A percentile compares a stretch with the other conserved stretches of the same genome.
phyloP scores from a whole-genome alignment of 2,888 invertebrate species.

The Eupithecia exiguata region DNA sequence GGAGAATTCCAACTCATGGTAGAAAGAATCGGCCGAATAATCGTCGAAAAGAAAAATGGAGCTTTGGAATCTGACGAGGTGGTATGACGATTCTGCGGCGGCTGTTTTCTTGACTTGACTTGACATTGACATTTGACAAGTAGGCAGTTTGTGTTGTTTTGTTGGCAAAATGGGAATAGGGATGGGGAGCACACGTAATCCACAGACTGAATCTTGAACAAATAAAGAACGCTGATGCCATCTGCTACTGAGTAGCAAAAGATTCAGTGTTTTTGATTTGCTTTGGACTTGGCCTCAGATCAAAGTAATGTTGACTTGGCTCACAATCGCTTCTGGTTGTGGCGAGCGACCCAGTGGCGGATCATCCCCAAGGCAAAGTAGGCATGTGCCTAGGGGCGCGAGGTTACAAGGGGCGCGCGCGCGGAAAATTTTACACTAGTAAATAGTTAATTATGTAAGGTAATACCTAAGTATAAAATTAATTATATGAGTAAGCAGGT shows the following conservation, averaged over 20 bases:
- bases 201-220: background rate
- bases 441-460: no score
- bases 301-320: no score
- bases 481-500: no score
- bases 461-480: no score
- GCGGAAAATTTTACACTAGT: no score
- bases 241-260: background rate
- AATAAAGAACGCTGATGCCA: background rate
- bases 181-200: background rate
- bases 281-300: no score
- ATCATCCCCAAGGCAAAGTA: no score
- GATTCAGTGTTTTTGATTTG: background rate
- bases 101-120: background rate
- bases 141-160: conserved; percentile 1
- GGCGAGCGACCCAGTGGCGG: no score
- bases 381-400: no score
- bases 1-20: conserved; percentile 60
- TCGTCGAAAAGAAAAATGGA: conserved; percentile 49
- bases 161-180: background rate
- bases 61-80: conserved; percentile 37
- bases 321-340: no score
- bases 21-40: conserved; percentile 39
- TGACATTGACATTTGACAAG: conserved; percentile 6
- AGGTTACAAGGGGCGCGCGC: no score
- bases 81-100: conserved; percentile 5